Evolutionary conservation across 2,888 invertebrate species (phyloP).

Genomic region (Oasisia sp.): DNA sequence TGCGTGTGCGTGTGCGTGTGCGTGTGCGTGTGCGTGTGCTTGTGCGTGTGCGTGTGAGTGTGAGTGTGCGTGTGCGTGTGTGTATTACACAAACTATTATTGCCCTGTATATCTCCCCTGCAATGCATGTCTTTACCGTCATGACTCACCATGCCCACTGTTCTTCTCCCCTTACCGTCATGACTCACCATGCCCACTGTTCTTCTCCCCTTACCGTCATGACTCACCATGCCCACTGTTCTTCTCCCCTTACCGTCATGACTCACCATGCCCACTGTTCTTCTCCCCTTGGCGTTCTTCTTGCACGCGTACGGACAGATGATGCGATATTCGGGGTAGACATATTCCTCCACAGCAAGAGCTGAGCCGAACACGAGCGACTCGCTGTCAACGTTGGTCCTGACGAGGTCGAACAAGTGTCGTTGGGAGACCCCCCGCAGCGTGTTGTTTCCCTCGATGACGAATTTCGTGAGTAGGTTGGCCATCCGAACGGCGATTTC

Average conservation of each 20-base stretch:
- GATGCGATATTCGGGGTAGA: conserved; percentile 39
- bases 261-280: background rate
- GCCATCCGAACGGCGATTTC: conserved; percentile 56
- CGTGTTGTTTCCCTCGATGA: conserved; percentile 30
- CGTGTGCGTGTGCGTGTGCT: no score
- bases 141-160: background rate
- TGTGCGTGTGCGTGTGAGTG: no score
- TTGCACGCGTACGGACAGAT: conserved; percentile 58
- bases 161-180: background rate
- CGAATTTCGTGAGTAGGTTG: conserved; percentile 50
- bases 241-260: background rate
- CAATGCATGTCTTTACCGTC: background rate
- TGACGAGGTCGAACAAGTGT: conserved; percentile 51
- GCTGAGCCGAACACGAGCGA: conserved; percentile 57
- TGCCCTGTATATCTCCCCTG: background rate
- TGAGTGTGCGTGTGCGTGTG: no score
- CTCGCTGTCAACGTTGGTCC: conserved; percentile 56
- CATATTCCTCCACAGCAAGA: conserved; percentile 51
- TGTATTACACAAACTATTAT: no score
- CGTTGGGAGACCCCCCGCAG: conserved; percentile 38
- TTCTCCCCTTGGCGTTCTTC: conserved; percentile 32
- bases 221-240: background rate
- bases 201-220: background rate
- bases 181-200: background rate
- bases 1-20: no score